Percentiles rank a stretch among this genome's conserved stretches.
phyloP scores from a whole-genome alignment of 2,797 vertebrate genomes.

The Poeciliopsis infans region DNA sequence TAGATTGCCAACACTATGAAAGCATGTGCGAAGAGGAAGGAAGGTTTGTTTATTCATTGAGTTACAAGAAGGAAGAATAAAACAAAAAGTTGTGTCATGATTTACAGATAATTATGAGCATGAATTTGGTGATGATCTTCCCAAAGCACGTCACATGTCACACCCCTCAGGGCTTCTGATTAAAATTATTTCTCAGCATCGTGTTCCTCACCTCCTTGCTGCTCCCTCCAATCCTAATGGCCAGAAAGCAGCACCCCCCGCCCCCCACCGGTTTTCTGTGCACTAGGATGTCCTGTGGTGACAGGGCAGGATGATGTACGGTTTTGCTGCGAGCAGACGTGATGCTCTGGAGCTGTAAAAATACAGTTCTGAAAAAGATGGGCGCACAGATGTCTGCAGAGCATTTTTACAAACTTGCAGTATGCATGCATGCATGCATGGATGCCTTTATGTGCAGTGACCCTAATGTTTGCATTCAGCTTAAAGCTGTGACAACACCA shows the following conservation, averaged over 20 bases:
- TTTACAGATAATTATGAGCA: conserved; percentile 30
- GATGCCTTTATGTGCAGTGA: not conserved
- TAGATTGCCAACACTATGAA: not conserved
- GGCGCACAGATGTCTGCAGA: not conserved
- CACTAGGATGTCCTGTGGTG: conserved; percentile 30
- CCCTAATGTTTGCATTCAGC: conserved; percentile 31
- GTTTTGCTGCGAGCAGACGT: conserved; percentile 35
- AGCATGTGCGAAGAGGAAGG: conserved; percentile 18
- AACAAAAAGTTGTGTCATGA: not conserved
- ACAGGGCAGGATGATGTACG: conserved; percentile 57
- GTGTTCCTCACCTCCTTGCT: not conserved
- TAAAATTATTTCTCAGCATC: conserved; percentile 3
- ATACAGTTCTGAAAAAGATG: conserved; percentile 7
- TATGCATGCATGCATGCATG: conserved; percentile 6
- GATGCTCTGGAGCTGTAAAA: conserved; percentile 23
- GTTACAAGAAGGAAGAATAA: not conserved
- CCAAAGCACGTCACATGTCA: conserved; percentile 3
- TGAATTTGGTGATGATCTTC: conserved; percentile 33
- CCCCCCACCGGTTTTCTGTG: conserved; percentile 11
- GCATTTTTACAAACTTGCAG: not conserved
- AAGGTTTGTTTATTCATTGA: not conserved
- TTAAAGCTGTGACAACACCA: conserved; percentile 34
- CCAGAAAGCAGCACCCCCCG: conserved; percentile 42
- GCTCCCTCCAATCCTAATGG: conserved; percentile 15
- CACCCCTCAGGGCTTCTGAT: conserved; percentile 3